Conservation (phyloP, 1,140 invertebrate species). For the Dufourea novaeangliae region DNA sequence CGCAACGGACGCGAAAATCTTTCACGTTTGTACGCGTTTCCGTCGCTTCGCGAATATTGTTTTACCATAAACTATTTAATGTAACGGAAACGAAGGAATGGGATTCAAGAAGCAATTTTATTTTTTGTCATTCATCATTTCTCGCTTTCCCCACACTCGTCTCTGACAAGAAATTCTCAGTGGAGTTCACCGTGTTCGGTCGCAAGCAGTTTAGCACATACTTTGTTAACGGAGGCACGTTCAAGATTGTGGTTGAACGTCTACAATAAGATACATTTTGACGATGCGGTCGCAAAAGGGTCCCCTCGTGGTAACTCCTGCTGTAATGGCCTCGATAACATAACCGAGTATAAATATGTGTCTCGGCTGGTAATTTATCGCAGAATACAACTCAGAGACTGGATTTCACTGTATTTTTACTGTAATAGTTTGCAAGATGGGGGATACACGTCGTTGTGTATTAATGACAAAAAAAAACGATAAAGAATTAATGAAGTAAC, state of each 20-base stretch:
- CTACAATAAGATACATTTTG: slow-evolving; percentile 21
- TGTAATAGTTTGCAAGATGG: too few species aligned
- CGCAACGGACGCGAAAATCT: neutral
- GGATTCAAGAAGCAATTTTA: neutral
- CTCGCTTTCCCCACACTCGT: neutral
- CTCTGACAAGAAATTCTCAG: neutral
- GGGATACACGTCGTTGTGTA: too few species aligned
- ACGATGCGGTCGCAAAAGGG: neutral
- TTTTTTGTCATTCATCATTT: neutral
- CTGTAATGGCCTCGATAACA: neutral
- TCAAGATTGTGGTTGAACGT: slow-evolving; percentile 21
- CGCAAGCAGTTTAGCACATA: neutral
- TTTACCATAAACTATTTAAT: neutral
- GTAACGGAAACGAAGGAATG: neutral
- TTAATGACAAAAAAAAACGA: too few species aligned
- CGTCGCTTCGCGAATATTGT: neutral
- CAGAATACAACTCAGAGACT: neutral
- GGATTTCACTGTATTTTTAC: neutral
- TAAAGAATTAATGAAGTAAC: too few species aligned
- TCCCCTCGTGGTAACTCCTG: slow-evolving; percentile 6
- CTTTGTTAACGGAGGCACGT: neutral
- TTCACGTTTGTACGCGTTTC: neutral
- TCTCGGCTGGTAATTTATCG: slow-evolving; percentile 17
- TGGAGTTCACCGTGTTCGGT: neutral
- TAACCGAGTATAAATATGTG: slow-evolving; percentile 19